Conservation (phyloP, 1,140 invertebrate genomes). For the Tenebrio molitor region DNA sequence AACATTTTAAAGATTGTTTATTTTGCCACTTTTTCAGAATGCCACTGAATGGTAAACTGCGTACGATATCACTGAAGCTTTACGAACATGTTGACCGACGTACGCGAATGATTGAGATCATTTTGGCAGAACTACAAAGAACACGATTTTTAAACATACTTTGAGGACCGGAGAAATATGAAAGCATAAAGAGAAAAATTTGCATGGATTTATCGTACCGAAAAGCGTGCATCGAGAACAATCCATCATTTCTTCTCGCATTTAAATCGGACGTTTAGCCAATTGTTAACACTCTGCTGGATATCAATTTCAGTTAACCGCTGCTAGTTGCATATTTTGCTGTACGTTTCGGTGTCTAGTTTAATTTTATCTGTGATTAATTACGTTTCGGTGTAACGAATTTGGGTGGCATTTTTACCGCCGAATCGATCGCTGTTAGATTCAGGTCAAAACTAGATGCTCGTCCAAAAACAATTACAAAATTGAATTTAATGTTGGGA, state of each 20-base stretch:
- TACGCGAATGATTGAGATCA: too few relatives aligned
- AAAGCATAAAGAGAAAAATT: neutral
- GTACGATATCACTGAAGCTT: too few relatives aligned
- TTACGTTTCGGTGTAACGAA: too few relatives aligned
- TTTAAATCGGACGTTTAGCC: neutral
- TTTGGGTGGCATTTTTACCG: too few relatives aligned
- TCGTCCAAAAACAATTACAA: slow-evolving; percentile 14
- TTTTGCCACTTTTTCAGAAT: too few relatives aligned
- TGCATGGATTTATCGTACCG: neutral
- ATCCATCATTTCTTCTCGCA: slow-evolving; percentile 1
- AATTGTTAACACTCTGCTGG: neutral
- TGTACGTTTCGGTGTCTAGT: slow-evolving; percentile 24
- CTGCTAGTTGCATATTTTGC: slow-evolving; percentile 2
- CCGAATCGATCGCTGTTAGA: slow-evolving; percentile 7
- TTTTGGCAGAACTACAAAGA: too few relatives aligned
- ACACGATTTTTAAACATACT: neutral
- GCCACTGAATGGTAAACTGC: too few relatives aligned
- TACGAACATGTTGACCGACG: too few relatives aligned
- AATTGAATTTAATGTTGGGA: slow-evolving; percentile 14
- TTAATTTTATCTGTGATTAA: slow-evolving; percentile 16
- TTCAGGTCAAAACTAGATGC: slow-evolving; percentile 17
- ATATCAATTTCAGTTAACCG: slow-evolving; percentile 13
- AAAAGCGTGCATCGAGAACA: neutral
- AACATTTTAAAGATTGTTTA: too few relatives aligned
- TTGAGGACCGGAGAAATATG: neutral